phyloP scores from a whole-genome alignment of 2,113 vertebrate species.

The Desmodus rotundus region DNA sequence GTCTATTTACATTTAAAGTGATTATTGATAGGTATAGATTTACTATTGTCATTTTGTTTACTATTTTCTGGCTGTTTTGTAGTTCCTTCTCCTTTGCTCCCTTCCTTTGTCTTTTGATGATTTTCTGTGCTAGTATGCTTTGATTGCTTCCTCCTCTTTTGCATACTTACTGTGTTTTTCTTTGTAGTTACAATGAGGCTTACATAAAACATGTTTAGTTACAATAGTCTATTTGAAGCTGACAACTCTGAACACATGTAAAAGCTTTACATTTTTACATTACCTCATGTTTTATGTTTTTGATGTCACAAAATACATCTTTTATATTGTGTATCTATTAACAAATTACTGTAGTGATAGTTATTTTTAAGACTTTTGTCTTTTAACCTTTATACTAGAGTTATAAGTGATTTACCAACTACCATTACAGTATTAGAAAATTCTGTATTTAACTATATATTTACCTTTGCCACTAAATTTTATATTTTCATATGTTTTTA shows the following conservation, averaged over 20 bases:
- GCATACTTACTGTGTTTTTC: background rate
- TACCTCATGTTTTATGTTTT: background rate
- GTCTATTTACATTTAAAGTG: background rate
- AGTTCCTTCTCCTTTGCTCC: background rate
- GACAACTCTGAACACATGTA: background rate
- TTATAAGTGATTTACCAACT: background rate
- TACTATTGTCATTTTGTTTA: background rate
- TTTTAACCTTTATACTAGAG: background rate
- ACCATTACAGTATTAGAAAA: background rate
- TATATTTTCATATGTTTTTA: background rate
- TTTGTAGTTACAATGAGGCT: background rate
- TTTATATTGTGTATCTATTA: no score
- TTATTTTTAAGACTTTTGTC: background rate
- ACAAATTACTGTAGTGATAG: background rate
- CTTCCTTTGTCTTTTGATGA: background rate
- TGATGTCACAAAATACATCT: background rate
- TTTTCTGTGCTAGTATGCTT: background rate
- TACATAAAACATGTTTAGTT: background rate
- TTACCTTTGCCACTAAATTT: background rate
- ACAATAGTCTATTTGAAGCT: background rate
- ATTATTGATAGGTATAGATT: background rate
- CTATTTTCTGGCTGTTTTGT: background rate
- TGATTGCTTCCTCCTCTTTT: background rate
- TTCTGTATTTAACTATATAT: background rate
- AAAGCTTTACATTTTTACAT: background rate